Base-by-base conservation (phyloP, 1,140 invertebrate species). In the Centruroides sculpturatus region DNA sequence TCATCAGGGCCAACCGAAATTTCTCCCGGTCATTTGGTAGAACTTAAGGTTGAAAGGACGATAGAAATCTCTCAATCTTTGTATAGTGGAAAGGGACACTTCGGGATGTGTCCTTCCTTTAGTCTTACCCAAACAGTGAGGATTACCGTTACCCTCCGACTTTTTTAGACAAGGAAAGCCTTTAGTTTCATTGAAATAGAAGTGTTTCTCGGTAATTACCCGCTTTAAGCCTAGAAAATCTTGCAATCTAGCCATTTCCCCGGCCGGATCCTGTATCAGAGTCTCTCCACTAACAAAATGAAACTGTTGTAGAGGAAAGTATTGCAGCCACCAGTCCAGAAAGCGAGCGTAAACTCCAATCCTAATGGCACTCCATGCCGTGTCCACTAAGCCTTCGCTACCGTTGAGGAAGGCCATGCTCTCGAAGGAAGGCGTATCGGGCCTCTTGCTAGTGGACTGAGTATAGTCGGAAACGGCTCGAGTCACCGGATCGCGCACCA, bases 171-270 rank as follows among this genome's bases (percentile, higher is more conserved):
- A 97, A 0, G 90, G 92, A 73, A 96, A 97, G 0, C 92, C 91
- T 75, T 95, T 94, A 4, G 89, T 90, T 5, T 86, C 82, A 74
- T 96, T 94, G 72, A 93, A 91, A 71, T 91, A 92, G 75, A 97
- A 96, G 72, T 95, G 85, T 67, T 89, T 87, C 61, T 92, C 86
- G 5, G 83, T 89, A 53, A 95, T 87, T 10, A 89, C 82, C n/a
- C 80, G 78, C 66, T 87, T 85, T 4, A 96, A 73, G 0, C 86
- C 85, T 6, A 97, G 78, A 72, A 96, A 96, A 59, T 89, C 83
- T 79, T 90, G 81, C 63, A 92, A 86, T 62, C 84, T 76, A 8
- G 82, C 82, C 70, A 96, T 82, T 73, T 95, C 91, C 8, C 81
- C 79, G 0, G 89, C 90, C 0, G 92, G 92, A 76, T 93, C 85